Evolutionary conservation across 2,888 invertebrate species (phyloP).

Genomic region (Glaucopsyche alexis): DNA sequence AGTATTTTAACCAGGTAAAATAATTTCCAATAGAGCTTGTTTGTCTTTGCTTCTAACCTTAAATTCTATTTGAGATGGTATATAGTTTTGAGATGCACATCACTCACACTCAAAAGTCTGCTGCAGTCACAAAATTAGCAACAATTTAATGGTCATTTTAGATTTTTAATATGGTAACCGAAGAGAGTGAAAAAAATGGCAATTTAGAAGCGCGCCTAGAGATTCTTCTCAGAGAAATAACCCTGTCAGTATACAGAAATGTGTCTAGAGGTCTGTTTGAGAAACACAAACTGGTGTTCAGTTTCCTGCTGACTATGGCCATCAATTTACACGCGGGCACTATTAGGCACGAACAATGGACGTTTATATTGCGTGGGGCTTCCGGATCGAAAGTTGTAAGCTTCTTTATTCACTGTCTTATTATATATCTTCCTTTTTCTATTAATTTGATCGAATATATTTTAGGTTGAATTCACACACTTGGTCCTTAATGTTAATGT

Average conservation of each 20-base stretch:
- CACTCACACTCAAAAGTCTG: no score
- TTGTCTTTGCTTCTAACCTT: no score
- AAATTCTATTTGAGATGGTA: no score
- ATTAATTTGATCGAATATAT: no score
- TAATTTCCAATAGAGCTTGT: no score
- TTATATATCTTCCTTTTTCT: neutral
- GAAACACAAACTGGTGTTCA: constrained; percentile 93
- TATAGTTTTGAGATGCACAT: no score
- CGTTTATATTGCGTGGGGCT: constrained; percentile 88
- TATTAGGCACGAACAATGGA: constrained; percentile 84
- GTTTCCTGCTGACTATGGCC: constrained; percentile 89
- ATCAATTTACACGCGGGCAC: constrained; percentile 83
- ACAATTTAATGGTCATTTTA: constrained; percentile 47
- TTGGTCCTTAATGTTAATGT: no score
- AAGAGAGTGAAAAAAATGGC: constrained; percentile 84
- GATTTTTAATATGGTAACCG: constrained; percentile 91
- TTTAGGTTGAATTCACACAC: no score
- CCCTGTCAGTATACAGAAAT: constrained; percentile 90
- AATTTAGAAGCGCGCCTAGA: constrained; percentile 84
- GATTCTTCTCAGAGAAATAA: constrained; percentile 87
- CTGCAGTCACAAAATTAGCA: no score
- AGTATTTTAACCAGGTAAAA: constrained; percentile 85
- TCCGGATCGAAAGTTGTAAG: constrained; percentile 77
- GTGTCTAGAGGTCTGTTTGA: constrained; percentile 95
- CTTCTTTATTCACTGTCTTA: constrained; percentile 16